Evolutionary conservation across 1,140 invertebrate genomes (phyloP), one percentile per base, ranked within the genome.

Genomic region (Ptiloglossa arizonensis): DNA sequence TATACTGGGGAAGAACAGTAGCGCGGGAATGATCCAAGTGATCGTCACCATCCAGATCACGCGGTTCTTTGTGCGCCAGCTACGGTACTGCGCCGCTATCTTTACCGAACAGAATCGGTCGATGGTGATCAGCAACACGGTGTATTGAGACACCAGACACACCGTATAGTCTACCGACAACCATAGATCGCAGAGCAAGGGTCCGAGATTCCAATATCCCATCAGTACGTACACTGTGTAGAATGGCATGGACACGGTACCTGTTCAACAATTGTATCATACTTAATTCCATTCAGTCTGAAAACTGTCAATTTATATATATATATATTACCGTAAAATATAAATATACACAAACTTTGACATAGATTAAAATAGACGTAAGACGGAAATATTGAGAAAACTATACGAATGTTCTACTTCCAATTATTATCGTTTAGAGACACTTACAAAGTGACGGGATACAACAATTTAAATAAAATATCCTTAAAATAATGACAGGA

Each of bases 71-170:
- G 99, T 99, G 57, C 99, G 94, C 99, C 99, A 99, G 86, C 97
- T 96, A 62, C 99, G 94, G 92, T 99, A 99, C 87, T 97, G 97
- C 0, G 99, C 98, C 2, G 99, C 98, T 77, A 99, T 99, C 94
- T 99, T 99, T 0, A 99, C 99, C 9, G 98, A 99, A 92, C 98
- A 99, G 93, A 98, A 99, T 79, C 99, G 95, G 93, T 99, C 99
- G 64, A 99, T 97, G 17, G 99, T 99, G 83, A 99, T 99, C 60
- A 99, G 94, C 35, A 99, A 95, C 2, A 99, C 99, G 0, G 99
- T 99, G 91, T 99, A 99, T 91, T 99, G 99, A 2, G 98, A 99
- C 5, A 99, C 98, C 27, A 99, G 94, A 90, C 99, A 99, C 1
- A 99, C 98, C 6, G 98, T 99, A 92, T 99, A 99, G 93, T 99